Evolutionary conservation across 35 echinoderm and acorn worm genomes (phyloP), one percentile per base, ranked within the genome.

Genomic region (Apostichopus parvimensis): DNA sequence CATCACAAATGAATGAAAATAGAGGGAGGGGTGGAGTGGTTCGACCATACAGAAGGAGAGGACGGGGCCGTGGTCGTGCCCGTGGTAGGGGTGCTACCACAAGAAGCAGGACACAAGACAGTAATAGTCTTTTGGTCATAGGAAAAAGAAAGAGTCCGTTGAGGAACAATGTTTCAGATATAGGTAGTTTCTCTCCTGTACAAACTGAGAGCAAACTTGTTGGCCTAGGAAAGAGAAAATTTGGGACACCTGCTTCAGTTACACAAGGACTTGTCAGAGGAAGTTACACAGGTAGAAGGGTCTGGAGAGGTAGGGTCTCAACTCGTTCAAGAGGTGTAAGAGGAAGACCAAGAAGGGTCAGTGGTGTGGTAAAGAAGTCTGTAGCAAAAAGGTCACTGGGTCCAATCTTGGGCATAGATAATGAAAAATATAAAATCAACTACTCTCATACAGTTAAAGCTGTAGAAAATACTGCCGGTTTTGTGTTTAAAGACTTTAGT

Each of bases 141-240:
- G 86, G 86, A 12, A 88, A 88, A 64, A 88, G 86, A 14, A 88
- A 88, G 15, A 88, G 86, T 45, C 86, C 86, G 53, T n/a, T 88
- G 24, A 88, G 86, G 24, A 52, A 66, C 57, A 26, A 88, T 73
- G 5, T 73, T 17, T 9, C n/a, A 53, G 12, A 2, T 53, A n/a
- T 15, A 28, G 26, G 18, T 25, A n/a, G 20, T 18, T 54, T 17
- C 24, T 53, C 86, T 88, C 8, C 52, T 1, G 26, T 45, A 68
- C 57, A 73, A 88, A 26, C 52, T 6, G 45, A 88, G 11, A 72
- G 68, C 25, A 64, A 68, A 72, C 14, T 15, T 20, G 24, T 66
- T 88, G 61, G 61, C 23, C 45, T 15, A 34, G 57, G 22, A 2
- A 54, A 54, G n/a, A 64, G 62, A 14, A 87, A 87, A 72, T 87